Conservation (phyloP, 2,888 invertebrate genomes). For the Lasiommata megera region DNA sequence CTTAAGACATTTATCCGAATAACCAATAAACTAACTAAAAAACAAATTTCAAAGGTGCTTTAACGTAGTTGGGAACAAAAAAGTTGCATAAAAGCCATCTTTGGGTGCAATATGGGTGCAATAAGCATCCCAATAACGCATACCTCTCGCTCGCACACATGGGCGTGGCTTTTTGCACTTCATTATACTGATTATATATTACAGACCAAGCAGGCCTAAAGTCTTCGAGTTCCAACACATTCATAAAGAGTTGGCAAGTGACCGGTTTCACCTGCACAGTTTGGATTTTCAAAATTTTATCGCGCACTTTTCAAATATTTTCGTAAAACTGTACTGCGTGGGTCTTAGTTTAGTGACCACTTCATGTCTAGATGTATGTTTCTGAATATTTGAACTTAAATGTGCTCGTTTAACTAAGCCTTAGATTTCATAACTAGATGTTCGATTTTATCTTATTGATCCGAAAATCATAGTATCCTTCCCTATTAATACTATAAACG, state of each 20-base stretch:
- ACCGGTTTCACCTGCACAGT: neutral
- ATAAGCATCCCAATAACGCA: conserved; percentile 3
- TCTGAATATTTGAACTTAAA: no score
- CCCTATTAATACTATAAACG: no score
- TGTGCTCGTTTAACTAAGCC: no score
- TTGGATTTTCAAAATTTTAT: neutral
- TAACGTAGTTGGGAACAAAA: neutral
- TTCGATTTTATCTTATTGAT: no score
- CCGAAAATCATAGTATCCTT: no score
- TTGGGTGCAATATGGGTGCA: neutral
- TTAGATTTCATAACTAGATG: no score
- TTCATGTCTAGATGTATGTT: no score
- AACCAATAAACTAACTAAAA: neutral
- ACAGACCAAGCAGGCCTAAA: neutral
- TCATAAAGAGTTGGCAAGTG: neutral
- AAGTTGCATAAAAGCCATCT: neutral
- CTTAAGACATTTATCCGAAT: no score
- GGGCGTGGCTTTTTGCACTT: conserved; percentile 10
- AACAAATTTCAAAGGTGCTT: neutral
- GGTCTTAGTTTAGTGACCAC: no score
- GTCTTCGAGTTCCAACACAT: conserved; percentile 7
- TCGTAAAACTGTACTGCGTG: no score
- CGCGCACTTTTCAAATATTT: no score
- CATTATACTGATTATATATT: conserved; percentile 11
- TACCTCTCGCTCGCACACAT: conserved; percentile 1